A percentile compares a stretch with the other conserved stretches of the same genome.
These are phyloP conservation scores for Teleiodes luculella DNA, from an alignment of 2,888 invertebrate genomes.

Conservation along the genomic window DNA sequence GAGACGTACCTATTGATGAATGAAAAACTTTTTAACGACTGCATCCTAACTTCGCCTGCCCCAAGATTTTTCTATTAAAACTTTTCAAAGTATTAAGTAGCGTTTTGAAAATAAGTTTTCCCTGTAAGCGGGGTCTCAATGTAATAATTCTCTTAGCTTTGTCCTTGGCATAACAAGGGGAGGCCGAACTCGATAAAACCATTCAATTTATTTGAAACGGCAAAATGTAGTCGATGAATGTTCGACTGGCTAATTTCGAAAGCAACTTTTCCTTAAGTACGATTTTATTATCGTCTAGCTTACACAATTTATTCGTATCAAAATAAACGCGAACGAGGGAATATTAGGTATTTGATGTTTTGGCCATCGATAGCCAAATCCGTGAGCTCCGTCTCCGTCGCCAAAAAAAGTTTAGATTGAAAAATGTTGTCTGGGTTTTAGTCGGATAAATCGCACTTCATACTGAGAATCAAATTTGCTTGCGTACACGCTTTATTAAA, in stretches of 20 bases:
- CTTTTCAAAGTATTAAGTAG: constrained; percentile 16
- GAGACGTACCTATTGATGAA: constrained; percentile 24
- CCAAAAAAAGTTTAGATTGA: too few relatives aligned
- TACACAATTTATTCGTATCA: too few relatives aligned
- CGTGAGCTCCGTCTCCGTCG: too few relatives aligned
- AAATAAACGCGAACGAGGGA: too few relatives aligned
- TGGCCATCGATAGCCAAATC: too few relatives aligned
- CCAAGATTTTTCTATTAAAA: constrained; percentile 24
- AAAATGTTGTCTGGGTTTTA: too few relatives aligned
- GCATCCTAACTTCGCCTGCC: constrained; percentile 18
- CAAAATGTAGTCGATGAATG: not conserved
- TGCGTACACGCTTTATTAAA: too few relatives aligned
- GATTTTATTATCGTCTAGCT: too few relatives aligned
- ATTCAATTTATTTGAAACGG: not conserved
- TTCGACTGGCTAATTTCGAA: not conserved
- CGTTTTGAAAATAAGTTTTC: constrained; percentile 16
- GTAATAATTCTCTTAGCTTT: constrained; percentile 10
- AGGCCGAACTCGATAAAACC: not conserved
- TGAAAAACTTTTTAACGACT: constrained; percentile 32
- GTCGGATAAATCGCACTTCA: too few relatives aligned
- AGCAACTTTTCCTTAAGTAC: too few relatives aligned
- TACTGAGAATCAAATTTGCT: too few relatives aligned
- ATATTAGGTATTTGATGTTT: too few relatives aligned
- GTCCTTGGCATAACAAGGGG: constrained; percentile 1
- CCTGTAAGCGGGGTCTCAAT: constrained; percentile 2